Evolutionary conservation across 2,113 vertebrate species (phyloP).

Genomic region (Boulengeromyrus knoepffleri): DNA sequence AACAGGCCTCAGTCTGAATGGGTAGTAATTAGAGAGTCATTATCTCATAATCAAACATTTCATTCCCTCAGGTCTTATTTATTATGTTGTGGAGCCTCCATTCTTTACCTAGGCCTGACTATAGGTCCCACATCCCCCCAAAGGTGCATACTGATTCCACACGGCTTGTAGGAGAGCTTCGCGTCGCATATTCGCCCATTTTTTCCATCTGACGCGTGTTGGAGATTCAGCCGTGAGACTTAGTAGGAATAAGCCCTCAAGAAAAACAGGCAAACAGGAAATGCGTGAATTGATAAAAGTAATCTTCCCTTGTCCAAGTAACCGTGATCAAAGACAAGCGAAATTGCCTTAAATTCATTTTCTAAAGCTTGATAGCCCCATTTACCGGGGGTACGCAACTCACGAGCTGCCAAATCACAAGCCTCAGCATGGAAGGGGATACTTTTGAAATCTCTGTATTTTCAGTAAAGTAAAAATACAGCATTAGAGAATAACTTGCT

Average conservation of each 20-base stretch:
- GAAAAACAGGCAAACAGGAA: conserved; percentile 3
- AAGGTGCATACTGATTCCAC: background rate
- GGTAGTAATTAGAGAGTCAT: background rate
- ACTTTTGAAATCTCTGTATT: background rate
- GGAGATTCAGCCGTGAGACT: background rate
- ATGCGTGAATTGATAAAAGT: background rate
- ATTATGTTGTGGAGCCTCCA: background rate
- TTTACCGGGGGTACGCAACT: background rate
- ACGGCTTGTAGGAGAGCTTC: background rate
- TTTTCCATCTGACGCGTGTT: background rate
- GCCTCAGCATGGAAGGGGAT: background rate
- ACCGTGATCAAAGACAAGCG: background rate
- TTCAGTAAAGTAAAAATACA: background rate
- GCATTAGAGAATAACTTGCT: background rate
- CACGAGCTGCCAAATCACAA: background rate
- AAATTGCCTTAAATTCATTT: conserved; percentile 7
- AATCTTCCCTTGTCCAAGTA: background rate
- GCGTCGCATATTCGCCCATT: background rate
- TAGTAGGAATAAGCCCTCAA: background rate
- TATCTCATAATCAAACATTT: background rate
- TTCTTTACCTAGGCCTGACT: background rate
- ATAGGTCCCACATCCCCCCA: background rate
- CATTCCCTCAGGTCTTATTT: background rate
- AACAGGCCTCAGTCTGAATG: background rate
- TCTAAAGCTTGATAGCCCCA: background rate